Evolutionary conservation across 1,140 invertebrate species (phyloP), one percentile per base, ranked within the genome.

Genomic region (Pseudomyrmex concolor): DNA sequence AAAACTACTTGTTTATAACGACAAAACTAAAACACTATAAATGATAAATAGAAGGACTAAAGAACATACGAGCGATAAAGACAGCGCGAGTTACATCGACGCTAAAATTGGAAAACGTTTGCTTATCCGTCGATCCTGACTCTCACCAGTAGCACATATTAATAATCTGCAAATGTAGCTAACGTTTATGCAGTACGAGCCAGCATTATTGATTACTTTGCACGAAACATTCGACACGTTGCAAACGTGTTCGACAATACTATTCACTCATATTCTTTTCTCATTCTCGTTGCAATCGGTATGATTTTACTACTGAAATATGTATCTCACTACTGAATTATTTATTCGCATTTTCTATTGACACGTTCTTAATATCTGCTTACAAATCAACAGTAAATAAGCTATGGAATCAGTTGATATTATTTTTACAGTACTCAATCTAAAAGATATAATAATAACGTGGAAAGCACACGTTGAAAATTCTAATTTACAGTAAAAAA

Each of bases 121-220:
- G 85, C 62, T 84, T 81, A 80, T 80, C 73, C 68, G 82, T 84
- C 87, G 77, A 87, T 86, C 78, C 73, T 68, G 70, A 86, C 87
- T 82, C 87, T 82, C 73, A 80, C 60, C 51, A 74, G 64, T 67
- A n/a, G 48, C 60, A 71, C 72, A 64, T 80, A 72, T 74, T 54
- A 80, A 83, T 86, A 87, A 87, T 87, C 73, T 57, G 67, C 67
- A 60, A 87, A 80, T 80, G 22, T 48, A 70, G 19, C 74, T 51
- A 80, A 84, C 81, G 82, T 87, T 84, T 63, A 68, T 78, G 73
- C 73, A 78, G 72, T 43, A 64, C 67, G 51, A 80, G 55, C 54
- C 59, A 55, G 68, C 66, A 73, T 70, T 87, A 87, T 87, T 68
- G 86, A 86, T 51, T 73, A 85, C 81, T 63, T 74, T 87, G 83